Evolutionary conservation across 2,888 invertebrate species (phyloP), one percentile per base, ranked within the genome.

Genomic region (Lysandra bellargus): DNA sequence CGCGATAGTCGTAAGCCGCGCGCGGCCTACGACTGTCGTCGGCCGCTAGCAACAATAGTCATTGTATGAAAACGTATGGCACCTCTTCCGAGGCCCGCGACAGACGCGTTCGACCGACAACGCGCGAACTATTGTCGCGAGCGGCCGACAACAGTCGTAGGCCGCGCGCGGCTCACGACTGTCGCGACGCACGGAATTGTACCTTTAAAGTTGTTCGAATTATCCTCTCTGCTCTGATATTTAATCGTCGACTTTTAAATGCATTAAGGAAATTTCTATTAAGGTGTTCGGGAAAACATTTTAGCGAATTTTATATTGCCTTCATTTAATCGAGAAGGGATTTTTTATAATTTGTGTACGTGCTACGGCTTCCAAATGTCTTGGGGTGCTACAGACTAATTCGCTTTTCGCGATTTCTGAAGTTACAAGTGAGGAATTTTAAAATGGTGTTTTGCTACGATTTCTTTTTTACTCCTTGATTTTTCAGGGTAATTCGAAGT

Each of bases 201-300:
- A 23, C 23, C 23, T 37, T 37, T 37, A 37, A 4, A 37, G 37
- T 40, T 33, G 37, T 5, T 33, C 33, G 3, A 33, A 33, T 33
- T 4, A 33, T 33, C 33, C 30, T 3, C 33, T 37, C 33, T 69
- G 33, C 33, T 17, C 69, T 3, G 69, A 69, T 69, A 14, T 69
- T 14, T 69, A 69, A 4, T 69, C 69, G 30, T 12, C 7, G 74
- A 74, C 44, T 44, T 74, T 53, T 53, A 76, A 76, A 76, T 76
- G 76, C 76, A 76, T 33, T 75, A 75, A 33, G 57, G 76, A n/a
- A 76, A 76, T 76, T 76, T 57, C 76, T 57, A 76, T 76, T 76
- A 76, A 76, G 76, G 76, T 76, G 57, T 57, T 76, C 33, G 44
- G 23, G 53, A 17, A 76, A 76, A 76, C 57, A 76, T 76, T 76